A percentile compares a stretch with the other conserved stretches of the same genome.
Conservation (phyloP, 2,113 vertebrate species). For the Sorex araneus region DNA sequence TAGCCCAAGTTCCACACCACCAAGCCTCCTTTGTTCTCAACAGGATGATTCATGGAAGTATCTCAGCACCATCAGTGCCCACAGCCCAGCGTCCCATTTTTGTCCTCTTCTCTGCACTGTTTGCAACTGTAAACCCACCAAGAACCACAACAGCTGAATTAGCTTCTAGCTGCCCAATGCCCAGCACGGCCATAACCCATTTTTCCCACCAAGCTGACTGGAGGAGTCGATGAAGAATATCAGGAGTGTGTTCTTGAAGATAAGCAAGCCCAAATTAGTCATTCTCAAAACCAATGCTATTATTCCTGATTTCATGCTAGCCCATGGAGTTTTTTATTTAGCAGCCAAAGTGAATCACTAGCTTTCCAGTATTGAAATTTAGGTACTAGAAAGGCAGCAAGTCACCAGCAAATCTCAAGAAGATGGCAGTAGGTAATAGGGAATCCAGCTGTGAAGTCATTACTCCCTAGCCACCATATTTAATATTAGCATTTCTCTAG, state of each 20-base stretch:
- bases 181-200: not conserved
- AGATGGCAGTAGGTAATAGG: not conserved
- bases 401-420: not conserved
- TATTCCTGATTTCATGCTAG: not conserved
- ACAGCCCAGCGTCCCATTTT: accelerated
- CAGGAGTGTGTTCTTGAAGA: not conserved
- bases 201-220: not conserved
- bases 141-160: not conserved
- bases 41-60: not conserved
- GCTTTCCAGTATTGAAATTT: conserved; percentile 28
- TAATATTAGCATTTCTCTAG: not conserved
- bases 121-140: not conserved
- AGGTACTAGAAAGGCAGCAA: not conserved
- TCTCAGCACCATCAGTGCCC: not conserved
- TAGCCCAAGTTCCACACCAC: not conserved
- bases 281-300: not conserved
- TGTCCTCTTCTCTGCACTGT: not conserved
- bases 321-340: not conserved
- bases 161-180: no score
- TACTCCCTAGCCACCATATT: not conserved
- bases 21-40: not conserved
- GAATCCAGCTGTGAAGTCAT: not conserved
- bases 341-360: not conserved
- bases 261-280: not conserved
- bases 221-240: not conserved